Evolutionary conservation across 2,113 vertebrate species (phyloP).

Genomic region (Ciconia stormi): DNA sequence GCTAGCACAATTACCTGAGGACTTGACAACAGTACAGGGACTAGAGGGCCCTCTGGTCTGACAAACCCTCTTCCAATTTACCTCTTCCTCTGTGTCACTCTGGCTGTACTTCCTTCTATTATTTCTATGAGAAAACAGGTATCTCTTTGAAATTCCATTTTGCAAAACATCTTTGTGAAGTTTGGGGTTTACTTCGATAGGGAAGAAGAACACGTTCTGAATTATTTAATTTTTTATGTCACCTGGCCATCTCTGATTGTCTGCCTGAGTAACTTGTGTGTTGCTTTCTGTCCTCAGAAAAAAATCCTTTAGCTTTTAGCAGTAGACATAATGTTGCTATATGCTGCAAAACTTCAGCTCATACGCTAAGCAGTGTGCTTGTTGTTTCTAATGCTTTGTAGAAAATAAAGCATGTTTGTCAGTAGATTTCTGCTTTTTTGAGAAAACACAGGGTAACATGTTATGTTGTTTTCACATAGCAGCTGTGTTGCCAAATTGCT

Average conservation of each 20-base stretch:
- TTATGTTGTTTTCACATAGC: neutral
- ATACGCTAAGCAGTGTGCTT: neutral
- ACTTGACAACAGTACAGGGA: neutral
- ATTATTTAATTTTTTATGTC: neutral
- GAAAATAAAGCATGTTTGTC: neutral
- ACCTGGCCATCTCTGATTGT: neutral
- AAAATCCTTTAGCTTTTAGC: neutral
- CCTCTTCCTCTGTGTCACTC: neutral
- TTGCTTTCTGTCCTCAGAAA: neutral
- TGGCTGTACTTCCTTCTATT: neutral
- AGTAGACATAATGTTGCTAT: neutral
- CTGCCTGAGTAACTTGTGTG: neutral
- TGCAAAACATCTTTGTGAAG: neutral
- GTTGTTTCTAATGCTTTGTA: neutral
- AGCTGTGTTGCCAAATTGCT: neutral
- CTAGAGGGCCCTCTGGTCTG: neutral
- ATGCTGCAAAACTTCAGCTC: neutral
- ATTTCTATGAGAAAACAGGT: neutral
- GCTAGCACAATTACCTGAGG: neutral
- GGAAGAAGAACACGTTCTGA: neutral
- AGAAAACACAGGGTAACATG: neutral
- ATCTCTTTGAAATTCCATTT: neutral
- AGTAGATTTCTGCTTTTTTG: neutral
- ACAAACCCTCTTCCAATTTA: neutral
- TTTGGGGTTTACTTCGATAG: neutral